Conservation (phyloP, 2,113 vertebrate species). For the Brachyhypopomus gauderio region DNA sequence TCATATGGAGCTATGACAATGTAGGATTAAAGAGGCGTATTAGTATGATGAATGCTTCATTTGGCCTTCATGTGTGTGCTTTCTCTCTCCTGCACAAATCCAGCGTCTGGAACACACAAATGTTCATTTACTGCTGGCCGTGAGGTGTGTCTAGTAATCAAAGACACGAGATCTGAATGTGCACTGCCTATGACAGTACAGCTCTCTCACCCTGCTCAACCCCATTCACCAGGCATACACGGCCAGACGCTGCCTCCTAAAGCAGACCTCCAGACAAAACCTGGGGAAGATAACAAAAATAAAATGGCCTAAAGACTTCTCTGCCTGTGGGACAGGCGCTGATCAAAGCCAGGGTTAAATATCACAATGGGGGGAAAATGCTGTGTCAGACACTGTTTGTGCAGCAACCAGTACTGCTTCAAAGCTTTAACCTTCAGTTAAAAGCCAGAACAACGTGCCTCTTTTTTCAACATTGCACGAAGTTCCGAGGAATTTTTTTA, state of each 20-base stretch:
- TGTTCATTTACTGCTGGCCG: neutral
- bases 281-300: conserved; percentile 15
- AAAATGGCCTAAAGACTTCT: neutral
- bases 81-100: no score
- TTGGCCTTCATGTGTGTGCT: no score
- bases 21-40: neutral
- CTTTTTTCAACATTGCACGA: conserved; percentile 25
- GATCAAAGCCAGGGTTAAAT: conserved; percentile 51
- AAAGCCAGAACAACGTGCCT: neutral
- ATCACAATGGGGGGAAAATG: conserved; percentile 23
- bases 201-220: neutral
- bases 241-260: neutral
- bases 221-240: neutral
- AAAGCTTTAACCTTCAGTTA: conserved; percentile 30
- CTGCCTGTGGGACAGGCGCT: conserved; percentile 9
- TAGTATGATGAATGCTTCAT: neutral
- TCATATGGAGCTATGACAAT: neutral
- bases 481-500: conserved; percentile 2
- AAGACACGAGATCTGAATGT: neutral
- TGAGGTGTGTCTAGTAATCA: no score
- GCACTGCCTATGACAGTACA: neutral
- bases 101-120: no score
- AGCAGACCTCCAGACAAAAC: neutral
- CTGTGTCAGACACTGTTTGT: conserved; percentile 31
- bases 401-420: conserved; percentile 20